Evolutionary conservation across 2,888 invertebrate species (phyloP).

Genomic region (Tromatobia lineatoria): DNA sequence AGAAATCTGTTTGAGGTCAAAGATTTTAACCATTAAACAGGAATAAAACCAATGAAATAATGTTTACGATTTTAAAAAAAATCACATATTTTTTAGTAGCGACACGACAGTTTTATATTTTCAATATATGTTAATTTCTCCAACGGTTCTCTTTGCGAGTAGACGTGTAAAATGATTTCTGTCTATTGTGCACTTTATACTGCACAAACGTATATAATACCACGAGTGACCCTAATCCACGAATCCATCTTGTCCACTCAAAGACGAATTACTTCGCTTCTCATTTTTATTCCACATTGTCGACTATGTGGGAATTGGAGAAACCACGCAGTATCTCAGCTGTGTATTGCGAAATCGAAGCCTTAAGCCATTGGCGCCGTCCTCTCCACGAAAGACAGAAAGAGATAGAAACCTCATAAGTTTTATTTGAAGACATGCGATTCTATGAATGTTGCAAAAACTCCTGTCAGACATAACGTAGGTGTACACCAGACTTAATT

Average conservation of each 20-base stretch:
- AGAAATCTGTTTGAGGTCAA: too few species aligned
- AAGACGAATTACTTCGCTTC: not conserved
- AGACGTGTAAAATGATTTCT: not conserved
- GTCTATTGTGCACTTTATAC: constrained; percentile 18
- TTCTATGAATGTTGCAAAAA: constrained; percentile 55
- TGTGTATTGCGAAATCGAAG: constrained; percentile 53
- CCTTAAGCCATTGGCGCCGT: constrained; percentile 28
- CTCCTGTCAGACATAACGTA: constrained; percentile 30
- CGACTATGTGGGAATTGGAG: constrained; percentile 45
- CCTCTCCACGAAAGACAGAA: constrained; percentile 14
- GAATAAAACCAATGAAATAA: too few species aligned
- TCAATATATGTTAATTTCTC: too few species aligned
- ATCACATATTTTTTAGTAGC: too few species aligned
- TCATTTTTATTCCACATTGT: constrained; percentile 14
- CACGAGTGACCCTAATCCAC: constrained; percentile 52
- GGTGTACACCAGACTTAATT: constrained; percentile 71
- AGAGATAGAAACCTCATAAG: constrained; percentile 12
- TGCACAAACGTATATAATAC: constrained; percentile 5
- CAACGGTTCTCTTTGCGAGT: not conserved
- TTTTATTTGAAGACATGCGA: constrained; percentile 43
- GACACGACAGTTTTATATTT: too few species aligned
- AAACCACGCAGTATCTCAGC: constrained; percentile 4
- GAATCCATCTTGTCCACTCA: constrained; percentile 17
- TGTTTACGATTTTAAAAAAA: too few species aligned
- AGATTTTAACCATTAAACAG: too few species aligned